phyloP scores from a whole-genome alignment of 2,888 invertebrate species.

The Timema podura region DNA sequence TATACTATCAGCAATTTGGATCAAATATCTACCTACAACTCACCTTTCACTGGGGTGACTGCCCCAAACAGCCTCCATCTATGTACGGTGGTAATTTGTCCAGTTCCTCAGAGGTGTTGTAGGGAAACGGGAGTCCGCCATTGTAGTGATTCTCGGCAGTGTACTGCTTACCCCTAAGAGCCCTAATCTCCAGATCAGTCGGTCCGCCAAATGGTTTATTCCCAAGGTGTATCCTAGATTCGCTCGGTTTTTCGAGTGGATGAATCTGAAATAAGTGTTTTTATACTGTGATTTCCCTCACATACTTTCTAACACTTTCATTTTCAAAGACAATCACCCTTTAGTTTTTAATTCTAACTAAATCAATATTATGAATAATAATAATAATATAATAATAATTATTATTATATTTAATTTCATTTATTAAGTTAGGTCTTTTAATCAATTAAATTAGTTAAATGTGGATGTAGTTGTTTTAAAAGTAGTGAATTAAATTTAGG shows the following conservation, averaged over 20 bases:
- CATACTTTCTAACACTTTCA: no score
- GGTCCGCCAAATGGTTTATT: constrained; percentile 86
- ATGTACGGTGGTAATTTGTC: constrained; percentile 63
- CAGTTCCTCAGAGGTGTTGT: constrained; percentile 51
- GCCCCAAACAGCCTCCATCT: constrained; percentile 93
- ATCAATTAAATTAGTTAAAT: no score
- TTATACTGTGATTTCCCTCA: no score
- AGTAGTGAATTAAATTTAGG: no score
- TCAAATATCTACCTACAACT: constrained; percentile 16
- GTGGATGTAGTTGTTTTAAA: no score
- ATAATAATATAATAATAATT: no score
- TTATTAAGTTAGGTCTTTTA: no score
- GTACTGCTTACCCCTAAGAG: constrained; percentile 63
- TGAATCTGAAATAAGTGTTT: constrained; percentile 51
- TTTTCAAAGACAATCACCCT: no score
- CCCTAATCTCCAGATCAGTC: constrained; percentile 71
- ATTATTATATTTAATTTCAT: no score
- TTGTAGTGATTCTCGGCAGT: constrained; percentile 60
- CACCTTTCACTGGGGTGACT: constrained; percentile 90
- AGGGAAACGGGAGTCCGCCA: constrained; percentile 77
- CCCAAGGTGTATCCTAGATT: constrained; percentile 66
- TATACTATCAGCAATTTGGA: no score
- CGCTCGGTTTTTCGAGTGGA: constrained; percentile 77
- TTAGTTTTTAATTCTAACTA: no score
- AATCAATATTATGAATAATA: no score